A percentile compares a stretch with the other conserved stretches of the same genome.
Evolutionary conservation across 2,888 invertebrate genomes (phyloP).

Genomic region (Rhaphigaster nebulosa): DNA sequence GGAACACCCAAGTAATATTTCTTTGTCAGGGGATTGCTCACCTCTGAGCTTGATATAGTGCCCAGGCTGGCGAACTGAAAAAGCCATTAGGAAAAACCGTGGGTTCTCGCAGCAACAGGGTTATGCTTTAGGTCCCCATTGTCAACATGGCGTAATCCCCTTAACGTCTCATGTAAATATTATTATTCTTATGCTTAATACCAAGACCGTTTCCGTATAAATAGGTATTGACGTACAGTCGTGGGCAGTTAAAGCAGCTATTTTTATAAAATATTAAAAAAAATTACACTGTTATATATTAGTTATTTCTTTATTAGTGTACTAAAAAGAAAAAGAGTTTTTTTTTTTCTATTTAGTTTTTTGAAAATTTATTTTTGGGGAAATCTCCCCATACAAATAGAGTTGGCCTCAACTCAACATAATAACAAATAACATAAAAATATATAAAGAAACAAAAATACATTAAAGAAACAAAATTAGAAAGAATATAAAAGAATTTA

Average conservation of each 20-base stretch:
- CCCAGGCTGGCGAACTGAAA: neutral
- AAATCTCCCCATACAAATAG: no score
- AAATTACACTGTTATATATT: no score
- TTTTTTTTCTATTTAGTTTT: no score
- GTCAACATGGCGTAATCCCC: neutral
- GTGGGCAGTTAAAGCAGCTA: neutral
- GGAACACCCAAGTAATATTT: conserved; percentile 17
- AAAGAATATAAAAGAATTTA: no score
- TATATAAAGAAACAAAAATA: no score
- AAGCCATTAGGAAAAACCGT: conserved; percentile 23
- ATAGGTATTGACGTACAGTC: neutral
- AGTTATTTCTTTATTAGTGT: no score
- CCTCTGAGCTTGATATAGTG: conserved; percentile 23
- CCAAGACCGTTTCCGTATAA: neutral
- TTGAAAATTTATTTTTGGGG: no score
- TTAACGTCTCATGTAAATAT: neutral
- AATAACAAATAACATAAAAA: no score
- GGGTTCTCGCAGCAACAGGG: neutral
- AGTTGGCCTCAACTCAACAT: no score
- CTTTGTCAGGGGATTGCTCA: neutral
- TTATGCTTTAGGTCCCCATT: neutral
- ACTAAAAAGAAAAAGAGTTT: no score
- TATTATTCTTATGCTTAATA: neutral
- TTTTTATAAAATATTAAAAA: no score
- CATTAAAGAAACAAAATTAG: no score